These are phyloP conservation scores for Hestina assimilis DNA, from an alignment of 1,140 invertebrate species.

Conservation along the genomic window DNA sequence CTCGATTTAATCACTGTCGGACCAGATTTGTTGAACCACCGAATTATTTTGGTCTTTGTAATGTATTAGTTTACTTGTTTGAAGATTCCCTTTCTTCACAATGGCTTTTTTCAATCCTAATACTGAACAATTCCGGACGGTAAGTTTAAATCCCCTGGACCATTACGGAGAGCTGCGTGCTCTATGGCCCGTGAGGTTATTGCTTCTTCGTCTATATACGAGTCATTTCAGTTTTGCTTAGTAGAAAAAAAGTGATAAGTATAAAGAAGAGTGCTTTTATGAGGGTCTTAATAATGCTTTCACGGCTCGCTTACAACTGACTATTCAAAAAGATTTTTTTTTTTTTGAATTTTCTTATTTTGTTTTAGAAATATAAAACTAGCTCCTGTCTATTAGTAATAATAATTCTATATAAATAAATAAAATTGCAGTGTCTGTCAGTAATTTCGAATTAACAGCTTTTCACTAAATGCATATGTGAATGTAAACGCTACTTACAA, in stretches of 20 bases:
- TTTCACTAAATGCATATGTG: no score
- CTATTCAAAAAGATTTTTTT: no score
- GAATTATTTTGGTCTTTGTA: not conserved
- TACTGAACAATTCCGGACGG: conserved; percentile 16
- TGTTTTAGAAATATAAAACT: no score
- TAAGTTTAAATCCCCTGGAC: conserved; percentile 18
- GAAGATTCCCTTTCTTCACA: not conserved
- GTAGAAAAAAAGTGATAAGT: conserved; percentile 13
- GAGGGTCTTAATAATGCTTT: not conserved
- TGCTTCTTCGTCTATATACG: conserved; percentile 11
- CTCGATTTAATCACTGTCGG: not conserved
- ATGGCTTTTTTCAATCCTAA: not conserved
- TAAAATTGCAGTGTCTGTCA: no score
- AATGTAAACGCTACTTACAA: no score
- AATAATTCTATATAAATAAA: no score
- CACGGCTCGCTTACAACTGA: no score
- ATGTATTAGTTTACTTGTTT: not conserved
- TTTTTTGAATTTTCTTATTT: no score
- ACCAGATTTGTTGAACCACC: not conserved
- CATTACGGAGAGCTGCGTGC: conserved; percentile 13
- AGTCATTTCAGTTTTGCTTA: conserved; percentile 7
- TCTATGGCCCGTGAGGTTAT: conserved; percentile 19
- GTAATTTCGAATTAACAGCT: no score
- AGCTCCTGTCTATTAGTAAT: no score
- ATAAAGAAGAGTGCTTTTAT: conserved; percentile 4